phyloP scores from a whole-genome alignment of 92 coral and sea anemone species.

The Ricordea florida region DNA sequence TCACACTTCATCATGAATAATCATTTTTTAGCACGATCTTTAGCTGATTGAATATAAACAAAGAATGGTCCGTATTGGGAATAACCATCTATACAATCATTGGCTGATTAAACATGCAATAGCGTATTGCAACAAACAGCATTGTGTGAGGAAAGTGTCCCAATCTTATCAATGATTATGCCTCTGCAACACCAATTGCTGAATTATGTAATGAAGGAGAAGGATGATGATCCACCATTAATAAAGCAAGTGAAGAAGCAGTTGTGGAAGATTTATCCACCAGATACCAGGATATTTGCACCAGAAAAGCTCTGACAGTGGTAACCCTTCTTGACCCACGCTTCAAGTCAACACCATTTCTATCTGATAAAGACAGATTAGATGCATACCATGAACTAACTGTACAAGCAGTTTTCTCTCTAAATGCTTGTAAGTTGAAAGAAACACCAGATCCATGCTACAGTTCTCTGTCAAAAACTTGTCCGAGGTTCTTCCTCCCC shows the following conservation, averaged over 20 bases:
- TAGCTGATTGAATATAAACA: too few relatives aligned
- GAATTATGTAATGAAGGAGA: conserved; percentile 41
- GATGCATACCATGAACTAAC: conserved; percentile 51
- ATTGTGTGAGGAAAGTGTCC: conserved; percentile 48
- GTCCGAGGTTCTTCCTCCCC: too few relatives aligned
- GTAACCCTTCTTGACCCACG: conserved; percentile 59
- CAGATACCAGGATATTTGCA: conserved; percentile 43
- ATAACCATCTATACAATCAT: too few relatives aligned
- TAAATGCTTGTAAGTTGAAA: conserved; percentile 22
- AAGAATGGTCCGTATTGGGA: too few relatives aligned
- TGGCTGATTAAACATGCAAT: too few relatives aligned
- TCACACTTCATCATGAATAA: too few relatives aligned
- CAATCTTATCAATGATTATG: conserved; percentile 45
- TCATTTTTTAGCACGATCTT: too few relatives aligned
- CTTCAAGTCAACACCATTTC: conserved; percentile 60
- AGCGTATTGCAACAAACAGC: too few relatives aligned
- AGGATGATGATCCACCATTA: conserved; percentile 44
- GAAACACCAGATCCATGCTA: too few relatives aligned
- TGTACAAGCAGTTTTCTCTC: conserved; percentile 32
- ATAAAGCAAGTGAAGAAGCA: conserved; percentile 42
- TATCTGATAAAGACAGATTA: conserved; percentile 46
- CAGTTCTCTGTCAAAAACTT: too few relatives aligned
- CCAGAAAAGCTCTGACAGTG: conserved; percentile 41
- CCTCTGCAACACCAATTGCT: conserved; percentile 54
- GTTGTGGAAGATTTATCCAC: conserved; percentile 28